Conservation (phyloP, 2,797 vertebrate species). For the Eidolon dupreanum region DNA sequence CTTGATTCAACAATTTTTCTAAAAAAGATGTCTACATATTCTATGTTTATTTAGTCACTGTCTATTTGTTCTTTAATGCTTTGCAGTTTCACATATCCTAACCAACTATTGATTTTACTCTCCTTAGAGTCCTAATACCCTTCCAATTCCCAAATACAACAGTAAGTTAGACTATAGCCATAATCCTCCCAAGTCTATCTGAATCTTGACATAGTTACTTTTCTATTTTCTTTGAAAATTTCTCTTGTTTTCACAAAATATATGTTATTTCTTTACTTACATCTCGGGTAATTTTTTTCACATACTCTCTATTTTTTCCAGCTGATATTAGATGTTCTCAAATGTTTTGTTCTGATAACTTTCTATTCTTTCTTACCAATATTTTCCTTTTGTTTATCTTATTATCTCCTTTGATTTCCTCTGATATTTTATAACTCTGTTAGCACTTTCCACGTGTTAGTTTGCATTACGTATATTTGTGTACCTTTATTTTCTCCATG, state of each 20-base stretch:
- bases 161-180: not conserved
- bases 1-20: constrained; percentile 27
- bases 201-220: not conserved
- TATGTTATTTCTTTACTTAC: not conserved
- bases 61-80: not conserved
- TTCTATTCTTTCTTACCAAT: not conserved
- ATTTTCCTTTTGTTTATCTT: not conserved
- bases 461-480: not conserved
- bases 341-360: not conserved
- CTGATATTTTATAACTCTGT: not conserved
- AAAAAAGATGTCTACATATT: not conserved
- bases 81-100: not conserved
- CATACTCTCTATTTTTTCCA: not conserved
- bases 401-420: not conserved
- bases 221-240: not conserved
- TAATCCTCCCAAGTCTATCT: not conserved
- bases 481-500: not conserved
- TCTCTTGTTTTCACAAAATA: not conserved
- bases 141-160: not conserved
- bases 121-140: not conserved
- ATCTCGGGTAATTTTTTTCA: not conserved
- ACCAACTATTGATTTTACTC: not conserved
- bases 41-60: not conserved
- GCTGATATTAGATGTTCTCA: not conserved
- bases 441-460: not conserved